Evolutionary conservation across 30 jellyfish, hydroid and myxozoan species (phyloP), one percentile per base, ranked within the genome.

Genomic region (Phacellophora camtschatica): DNA sequence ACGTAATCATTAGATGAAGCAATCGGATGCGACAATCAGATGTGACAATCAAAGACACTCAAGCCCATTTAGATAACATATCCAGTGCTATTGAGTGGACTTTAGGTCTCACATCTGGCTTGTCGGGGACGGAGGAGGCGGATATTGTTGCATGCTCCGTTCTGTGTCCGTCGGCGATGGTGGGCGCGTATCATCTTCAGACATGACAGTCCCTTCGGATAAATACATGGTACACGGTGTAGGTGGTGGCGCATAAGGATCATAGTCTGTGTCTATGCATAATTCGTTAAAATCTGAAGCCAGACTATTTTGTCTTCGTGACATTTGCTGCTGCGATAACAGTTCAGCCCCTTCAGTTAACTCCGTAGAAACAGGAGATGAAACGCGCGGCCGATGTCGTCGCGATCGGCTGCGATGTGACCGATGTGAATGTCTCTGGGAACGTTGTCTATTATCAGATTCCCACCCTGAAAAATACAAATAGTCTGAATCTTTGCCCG

Each of bases 51-150:
- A n/a, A n/a, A n/a, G n/a, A n/a, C n/a, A n/a, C n/a, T n/a, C n/a
- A n/a, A n/a, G n/a, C n/a, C n/a, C n/a, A n/a, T n/a, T n/a, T n/a
- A n/a, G n/a, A n/a, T n/a, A n/a, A n/a, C n/a, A n/a, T n/a, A n/a
- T n/a, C n/a, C n/a, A n/a, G n/a, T n/a, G n/a, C n/a, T n/a, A n/a
- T n/a, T n/a, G n/a, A n/a, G n/a, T n/a, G n/a, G n/a, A n/a, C n/a
- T n/a, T n/a, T n/a, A n/a, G n/a, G 0, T 32, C 32, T 77, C 33
- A 85, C 75, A 92, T 81, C 76, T 92, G 96, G 69, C 98, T 92
- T 20, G 96, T 86, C 4, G 98, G 98, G 12, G 98, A 92, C 25
- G 98, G 98, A n/a, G 98, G 98, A 28, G 98, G 98, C 0, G 98
- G 97, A 46, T 73, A 92, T 73, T 77, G 98, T 19, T 88, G 96